Base-by-base conservation (phyloP, 2,797 vertebrate genomes). In the Brotogeris chrysoptera region DNA sequence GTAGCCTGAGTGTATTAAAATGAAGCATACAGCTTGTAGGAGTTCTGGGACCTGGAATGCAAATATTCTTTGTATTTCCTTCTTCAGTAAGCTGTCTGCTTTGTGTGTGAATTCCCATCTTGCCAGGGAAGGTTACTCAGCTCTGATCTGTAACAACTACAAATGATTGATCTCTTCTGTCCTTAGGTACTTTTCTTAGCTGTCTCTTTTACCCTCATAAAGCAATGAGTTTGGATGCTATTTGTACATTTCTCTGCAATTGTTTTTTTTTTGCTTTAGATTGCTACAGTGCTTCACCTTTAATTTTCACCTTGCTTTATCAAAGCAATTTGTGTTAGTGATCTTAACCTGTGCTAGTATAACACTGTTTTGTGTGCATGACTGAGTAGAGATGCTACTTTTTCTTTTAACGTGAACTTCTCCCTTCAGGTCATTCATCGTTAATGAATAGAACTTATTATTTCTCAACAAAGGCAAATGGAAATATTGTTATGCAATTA, bases 291-390 rank as follows among this genome's bases (percentile, higher is more conserved):
- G 72, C 59, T 88, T 93, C 57, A 77, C 71, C 83, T 95, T 90
- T 82, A 77, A 86, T 93, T 90, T 91, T 83, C 80, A 80, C 55
- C 32, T 90, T 60, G 38, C 63, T 90, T 80, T 91, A 65, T 70
- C 13, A 17, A 81, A 91, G 68, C 57, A 59, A n/a, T 92, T 92
- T 83, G 5, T 85, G 49, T 93, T 61, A 65, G 68, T 41, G 44
- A 80, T 95, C 49, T 46, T 86, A 85, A 69, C 70, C 87, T 92
- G 28, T 88, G 81, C 68, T 83, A 65, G 25, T n/a, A 18, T 34
- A 36, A 41, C 18, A 18, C 52, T 73, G 17, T 23, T 73, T 53
- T n/a, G 8, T 32, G 49, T 34, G 30, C 52, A 13, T 46, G 64
- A 68, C 68, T 60, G 60, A 86, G 32, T 24, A 38, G 47, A 64